Conservation (phyloP, 1,140 invertebrate genomes). For the Muscidifurax raptorellus region DNA sequence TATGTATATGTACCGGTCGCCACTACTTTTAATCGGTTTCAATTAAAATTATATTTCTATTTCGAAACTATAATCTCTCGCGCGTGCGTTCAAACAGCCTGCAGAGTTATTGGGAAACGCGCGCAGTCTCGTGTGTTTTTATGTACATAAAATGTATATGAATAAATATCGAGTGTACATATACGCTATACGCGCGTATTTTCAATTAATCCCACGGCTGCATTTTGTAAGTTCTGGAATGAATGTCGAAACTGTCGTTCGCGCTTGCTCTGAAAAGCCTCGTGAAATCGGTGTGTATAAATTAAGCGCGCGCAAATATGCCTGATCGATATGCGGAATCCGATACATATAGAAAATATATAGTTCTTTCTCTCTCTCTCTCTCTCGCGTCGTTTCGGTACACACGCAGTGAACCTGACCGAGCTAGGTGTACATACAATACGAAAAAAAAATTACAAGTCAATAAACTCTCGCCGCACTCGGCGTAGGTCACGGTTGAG, state of each 20-base stretch:
- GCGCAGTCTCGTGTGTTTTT: not conserved
- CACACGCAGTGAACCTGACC: constrained; percentile 27
- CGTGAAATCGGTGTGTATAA: not conserved
- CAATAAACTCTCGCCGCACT: constrained; percentile 25
- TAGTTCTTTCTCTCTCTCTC: no score
- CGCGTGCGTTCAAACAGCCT: not conserved
- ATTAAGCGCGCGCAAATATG: not conserved
- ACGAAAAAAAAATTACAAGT: constrained; percentile 19
- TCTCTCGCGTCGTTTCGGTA: no score
- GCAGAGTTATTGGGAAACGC: not conserved
- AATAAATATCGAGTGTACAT: not conserved
- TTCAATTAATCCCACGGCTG: no score
- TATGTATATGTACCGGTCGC: no score
- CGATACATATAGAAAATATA: no score
- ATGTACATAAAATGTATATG: not conserved
- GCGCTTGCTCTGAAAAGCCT: no score
- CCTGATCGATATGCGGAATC: not conserved
- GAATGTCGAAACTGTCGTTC: no score
- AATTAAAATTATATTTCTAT: not conserved
- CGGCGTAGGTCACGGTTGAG: constrained; percentile 38
- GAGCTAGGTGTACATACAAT: not conserved
- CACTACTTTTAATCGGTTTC: not conserved
- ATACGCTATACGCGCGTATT: no score
- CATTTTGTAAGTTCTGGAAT: no score
- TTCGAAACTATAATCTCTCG: not conserved